Conservation (phyloP, 2,113 vertebrate genomes). For the Phodopus roborovskii region DNA sequence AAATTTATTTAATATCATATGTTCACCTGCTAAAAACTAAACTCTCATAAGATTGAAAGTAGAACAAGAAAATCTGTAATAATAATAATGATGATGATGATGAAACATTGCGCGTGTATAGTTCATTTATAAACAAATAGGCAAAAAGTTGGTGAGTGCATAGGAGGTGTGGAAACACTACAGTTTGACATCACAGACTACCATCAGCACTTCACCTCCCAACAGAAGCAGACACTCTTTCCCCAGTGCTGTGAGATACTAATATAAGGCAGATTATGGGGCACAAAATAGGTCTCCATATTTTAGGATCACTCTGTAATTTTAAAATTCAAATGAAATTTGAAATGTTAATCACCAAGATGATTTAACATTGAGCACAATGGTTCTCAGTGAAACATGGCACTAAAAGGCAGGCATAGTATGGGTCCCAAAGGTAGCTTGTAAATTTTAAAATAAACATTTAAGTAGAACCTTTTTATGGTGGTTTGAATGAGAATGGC, state of each 20-base stretch:
- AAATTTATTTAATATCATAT: background rate
- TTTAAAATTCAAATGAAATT: background rate
- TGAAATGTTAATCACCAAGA: background rate
- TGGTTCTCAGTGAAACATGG: background rate
- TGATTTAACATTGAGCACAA: constrained; percentile 32
- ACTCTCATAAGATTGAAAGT: background rate
- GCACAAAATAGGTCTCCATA: background rate
- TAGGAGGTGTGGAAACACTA: background rate
- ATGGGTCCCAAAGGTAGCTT: background rate
- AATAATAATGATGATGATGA: background rate
- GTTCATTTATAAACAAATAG: background rate
- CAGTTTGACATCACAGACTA: background rate
- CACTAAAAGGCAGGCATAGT: background rate
- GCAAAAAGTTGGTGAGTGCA: too few relatives aligned
- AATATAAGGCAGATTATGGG: background rate
- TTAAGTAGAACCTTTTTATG: background rate
- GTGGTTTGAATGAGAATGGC: background rate
- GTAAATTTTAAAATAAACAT: constrained; percentile 18
- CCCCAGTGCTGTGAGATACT: background rate
- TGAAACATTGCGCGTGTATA: background rate
- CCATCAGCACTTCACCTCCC: background rate
- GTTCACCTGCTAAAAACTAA: background rate
- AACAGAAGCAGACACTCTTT: background rate
- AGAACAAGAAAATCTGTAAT: background rate
- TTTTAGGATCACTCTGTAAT: background rate